Percentiles rank a stretch among this genome's conserved stretches.
Conservation (phyloP, 1,140 invertebrate genomes). For the Drosophila watanabei region DNA sequence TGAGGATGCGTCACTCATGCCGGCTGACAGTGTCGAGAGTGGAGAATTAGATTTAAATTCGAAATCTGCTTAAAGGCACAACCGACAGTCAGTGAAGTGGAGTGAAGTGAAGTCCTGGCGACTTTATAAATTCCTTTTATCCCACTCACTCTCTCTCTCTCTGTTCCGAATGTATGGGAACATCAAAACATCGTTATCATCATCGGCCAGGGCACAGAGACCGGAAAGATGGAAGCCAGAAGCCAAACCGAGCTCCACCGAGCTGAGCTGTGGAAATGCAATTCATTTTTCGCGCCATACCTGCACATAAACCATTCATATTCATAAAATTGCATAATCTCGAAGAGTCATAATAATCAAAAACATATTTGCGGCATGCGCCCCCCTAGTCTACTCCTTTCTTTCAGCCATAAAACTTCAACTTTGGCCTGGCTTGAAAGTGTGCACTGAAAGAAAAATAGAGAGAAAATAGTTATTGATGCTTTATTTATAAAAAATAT, state of each 20-base stretch:
- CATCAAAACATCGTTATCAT: constrained; percentile 54
- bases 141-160: constrained; percentile 9
- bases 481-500: background rate
- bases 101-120: constrained; percentile 20
- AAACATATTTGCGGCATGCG: constrained; percentile 81
- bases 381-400: constrained; percentile 40
- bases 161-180: constrained; percentile 30
- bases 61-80: constrained; percentile 62
- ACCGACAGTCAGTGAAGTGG: constrained; percentile 1
- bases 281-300: constrained; percentile 61
- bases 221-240: constrained; percentile 8
- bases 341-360: constrained; percentile 84
- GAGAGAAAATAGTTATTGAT: background rate
- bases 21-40: constrained; percentile 73
- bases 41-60: constrained; percentile 80
- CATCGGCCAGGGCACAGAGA: constrained; percentile 10
- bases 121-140: constrained; percentile 67
- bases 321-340: constrained; percentile 85
- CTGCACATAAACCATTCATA: constrained; percentile 72
- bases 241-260: constrained; percentile 12
- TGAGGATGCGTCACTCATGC: constrained; percentile 67
- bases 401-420: constrained; percentile 72
- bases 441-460: background rate
- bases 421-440: constrained; percentile 58
- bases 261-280: constrained; percentile 46